Percentiles rank a stretch among this genome's conserved stretches.
phyloP scores from a whole-genome alignment of 2,888 invertebrate species.

The Tetranychus piercei region DNA sequence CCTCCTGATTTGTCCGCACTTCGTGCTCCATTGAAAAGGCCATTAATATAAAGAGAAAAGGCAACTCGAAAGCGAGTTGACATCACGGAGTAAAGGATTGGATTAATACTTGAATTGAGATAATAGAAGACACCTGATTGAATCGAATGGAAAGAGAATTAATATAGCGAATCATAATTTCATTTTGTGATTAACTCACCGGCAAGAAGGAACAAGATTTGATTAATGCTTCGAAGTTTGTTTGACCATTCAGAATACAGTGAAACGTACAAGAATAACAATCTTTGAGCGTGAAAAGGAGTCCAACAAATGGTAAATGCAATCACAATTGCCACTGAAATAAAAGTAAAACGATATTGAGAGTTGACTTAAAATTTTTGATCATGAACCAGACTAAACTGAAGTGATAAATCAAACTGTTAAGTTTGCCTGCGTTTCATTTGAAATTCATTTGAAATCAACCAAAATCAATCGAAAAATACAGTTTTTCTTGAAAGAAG shows the following conservation, averaged over 20 bases:
- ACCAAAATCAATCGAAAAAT: too few relatives aligned
- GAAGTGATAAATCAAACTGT: too few relatives aligned
- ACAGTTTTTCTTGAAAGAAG: too few relatives aligned
- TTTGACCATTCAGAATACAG: slow-evolving; percentile 31
- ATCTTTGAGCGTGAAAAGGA: slow-evolving; percentile 35
- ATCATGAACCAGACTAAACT: too few relatives aligned
- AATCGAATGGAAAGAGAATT: slow-evolving; percentile 13
- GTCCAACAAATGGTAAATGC: slow-evolving; percentile 37
- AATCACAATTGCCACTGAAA: slow-evolving; percentile 35
- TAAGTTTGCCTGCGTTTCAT: too few relatives aligned
- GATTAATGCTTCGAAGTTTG: slow-evolving; percentile 31
- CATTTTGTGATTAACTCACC: slow-evolving; percentile 28
- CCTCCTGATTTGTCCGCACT: not conserved
- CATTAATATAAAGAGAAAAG: slow-evolving; percentile 23
- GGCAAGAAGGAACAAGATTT: slow-evolving; percentile 33
- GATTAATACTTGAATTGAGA: slow-evolving; percentile 28
- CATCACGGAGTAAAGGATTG: slow-evolving; percentile 28
- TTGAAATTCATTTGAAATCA: too few relatives aligned
- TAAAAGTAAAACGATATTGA: too few relatives aligned
- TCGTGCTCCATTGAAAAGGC: slow-evolving; percentile 5
- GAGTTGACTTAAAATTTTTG: too few relatives aligned
- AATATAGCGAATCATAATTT: not conserved
- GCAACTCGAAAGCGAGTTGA: slow-evolving; percentile 29
- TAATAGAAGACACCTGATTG: slow-evolving; percentile 28
- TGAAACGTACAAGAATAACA: slow-evolving; percentile 32